Evolutionary conservation across 2,888 invertebrate genomes (phyloP), one percentile per base, ranked within the genome.

Genomic region (Platycnemis pennipes): DNA sequence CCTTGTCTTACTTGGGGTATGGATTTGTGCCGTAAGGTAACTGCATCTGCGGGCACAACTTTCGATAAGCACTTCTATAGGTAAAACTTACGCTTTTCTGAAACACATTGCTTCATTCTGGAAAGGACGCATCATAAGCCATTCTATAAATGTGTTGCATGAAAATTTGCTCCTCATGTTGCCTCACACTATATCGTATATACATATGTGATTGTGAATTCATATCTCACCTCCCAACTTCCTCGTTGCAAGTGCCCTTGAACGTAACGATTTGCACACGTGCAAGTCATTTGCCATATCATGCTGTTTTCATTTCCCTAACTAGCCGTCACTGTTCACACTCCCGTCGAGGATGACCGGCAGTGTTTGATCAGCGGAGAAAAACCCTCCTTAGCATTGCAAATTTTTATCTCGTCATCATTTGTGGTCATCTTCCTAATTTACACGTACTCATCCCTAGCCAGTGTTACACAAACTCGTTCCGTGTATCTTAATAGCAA

Each of bases 211-310:
- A n/a, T n/a, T n/a, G n/a, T n/a, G n/a, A 16, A 49, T 49, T 49
- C 19, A n/a, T 63, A 26, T 77, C 77, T 77, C 31, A 37, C 37
- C 37, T 77, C 37, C 26, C 37, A 77, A 77, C 77, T 37, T 77
- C 77, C 77, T 77, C 77, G 31, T 37, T 37, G 77, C 77, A 77
- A 77, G 77, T 37, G 77, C 77, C 77, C 77, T 77, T 77, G 77
- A 77, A 31, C 16, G 31, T 37, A 37, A 37, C 26, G 63, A 16
- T 63, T 19, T 26, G 19, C 63, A 7, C 22, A 37, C 37, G 31
- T 5, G 37, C 8, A 37, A 11, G 37, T 13, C 37, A 77, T 77
- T 37, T 77, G 31, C 77, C 13, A 37, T 37, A 77, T 77, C 26
- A 37, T 69, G 69, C 69, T 31, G 1, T 31, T 31, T 31, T 37